Conservation (phyloP, 2,888 invertebrate species). For the Leucophenga montana region DNA sequence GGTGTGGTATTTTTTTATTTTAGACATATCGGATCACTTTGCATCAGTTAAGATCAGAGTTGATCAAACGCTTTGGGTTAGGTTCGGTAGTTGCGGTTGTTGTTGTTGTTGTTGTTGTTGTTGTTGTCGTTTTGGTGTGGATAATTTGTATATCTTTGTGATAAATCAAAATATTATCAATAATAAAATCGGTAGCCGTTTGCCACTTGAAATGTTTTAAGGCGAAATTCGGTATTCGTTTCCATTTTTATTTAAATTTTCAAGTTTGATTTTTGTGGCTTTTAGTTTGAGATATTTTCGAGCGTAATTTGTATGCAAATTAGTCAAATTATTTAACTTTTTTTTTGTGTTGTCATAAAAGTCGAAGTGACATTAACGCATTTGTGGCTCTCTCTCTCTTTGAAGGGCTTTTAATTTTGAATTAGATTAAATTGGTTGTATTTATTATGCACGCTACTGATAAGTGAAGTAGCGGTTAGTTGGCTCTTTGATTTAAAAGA, state of each 20-base stretch:
- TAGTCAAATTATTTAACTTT: constrained; percentile 16
- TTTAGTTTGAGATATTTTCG: constrained; percentile 19
- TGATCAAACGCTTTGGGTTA: background rate
- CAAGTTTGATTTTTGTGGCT: background rate
- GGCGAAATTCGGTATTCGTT: constrained; percentile 42
- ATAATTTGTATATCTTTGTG: constrained; percentile 63
- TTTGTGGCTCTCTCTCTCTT: constrained; percentile 24
- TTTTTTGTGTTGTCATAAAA: background rate
- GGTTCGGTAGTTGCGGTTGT: constrained; percentile 25
- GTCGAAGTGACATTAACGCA: constrained; percentile 18
- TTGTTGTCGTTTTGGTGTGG: constrained; percentile 29
- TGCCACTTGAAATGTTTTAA: constrained; percentile 57
- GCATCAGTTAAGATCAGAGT: constrained; percentile 10
- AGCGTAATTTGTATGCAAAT: constrained; percentile 61
- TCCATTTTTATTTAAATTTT: background rate
- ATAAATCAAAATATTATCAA: constrained; percentile 70
- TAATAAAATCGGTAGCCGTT: constrained; percentile 69
- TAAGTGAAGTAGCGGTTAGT: background rate
- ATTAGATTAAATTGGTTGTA: constrained; percentile 8
- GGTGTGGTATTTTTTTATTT: constrained; percentile 27
- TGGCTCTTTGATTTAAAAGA: no score
- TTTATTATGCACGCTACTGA: constrained; percentile 15
- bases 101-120: constrained; percentile 20
- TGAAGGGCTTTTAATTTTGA: constrained; percentile 13
- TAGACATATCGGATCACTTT: constrained; percentile 10